Evolutionary conservation across 2,113 vertebrate genomes (phyloP).

Genomic region (Emydocephalus ijimae): DNA sequence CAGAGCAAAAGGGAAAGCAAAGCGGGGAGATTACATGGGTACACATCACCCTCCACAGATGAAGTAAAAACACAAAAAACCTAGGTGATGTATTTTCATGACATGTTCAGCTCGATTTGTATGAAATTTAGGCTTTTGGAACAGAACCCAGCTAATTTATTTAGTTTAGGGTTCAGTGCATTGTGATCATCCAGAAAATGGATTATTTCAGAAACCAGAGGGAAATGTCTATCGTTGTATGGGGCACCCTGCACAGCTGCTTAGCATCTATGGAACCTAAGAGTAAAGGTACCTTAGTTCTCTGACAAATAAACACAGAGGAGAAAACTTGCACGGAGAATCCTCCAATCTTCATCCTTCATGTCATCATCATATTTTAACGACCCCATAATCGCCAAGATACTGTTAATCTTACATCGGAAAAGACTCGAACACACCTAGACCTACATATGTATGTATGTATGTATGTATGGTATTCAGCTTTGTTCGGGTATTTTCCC

Average conservation of each 20-base stretch:
- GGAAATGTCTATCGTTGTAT: background rate
- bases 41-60: background rate
- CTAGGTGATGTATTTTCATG: background rate
- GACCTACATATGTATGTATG: no score
- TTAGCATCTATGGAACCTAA: background rate
- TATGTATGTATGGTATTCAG: no score
- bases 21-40: background rate
- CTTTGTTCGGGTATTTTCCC: no score
- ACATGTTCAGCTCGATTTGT: background rate
- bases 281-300: background rate
- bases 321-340: background rate
- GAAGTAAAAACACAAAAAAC: background rate
- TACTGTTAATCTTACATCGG: no score
- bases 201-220: background rate
- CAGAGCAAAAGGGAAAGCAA: background rate
- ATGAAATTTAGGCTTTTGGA: background rate
- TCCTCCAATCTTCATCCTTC: background rate
- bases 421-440: no score
- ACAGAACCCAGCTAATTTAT: background rate
- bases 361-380: no score
- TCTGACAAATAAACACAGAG: background rate
- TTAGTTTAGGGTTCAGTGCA: background rate
- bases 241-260: background rate
- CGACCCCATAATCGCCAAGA: no score
- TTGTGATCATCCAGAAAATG: background rate